Percentiles rank a stretch among this genome's conserved stretches.
phyloP scores from a whole-genome alignment of 2,113 vertebrate species.

The Poeciliopsis retropinna region DNA sequence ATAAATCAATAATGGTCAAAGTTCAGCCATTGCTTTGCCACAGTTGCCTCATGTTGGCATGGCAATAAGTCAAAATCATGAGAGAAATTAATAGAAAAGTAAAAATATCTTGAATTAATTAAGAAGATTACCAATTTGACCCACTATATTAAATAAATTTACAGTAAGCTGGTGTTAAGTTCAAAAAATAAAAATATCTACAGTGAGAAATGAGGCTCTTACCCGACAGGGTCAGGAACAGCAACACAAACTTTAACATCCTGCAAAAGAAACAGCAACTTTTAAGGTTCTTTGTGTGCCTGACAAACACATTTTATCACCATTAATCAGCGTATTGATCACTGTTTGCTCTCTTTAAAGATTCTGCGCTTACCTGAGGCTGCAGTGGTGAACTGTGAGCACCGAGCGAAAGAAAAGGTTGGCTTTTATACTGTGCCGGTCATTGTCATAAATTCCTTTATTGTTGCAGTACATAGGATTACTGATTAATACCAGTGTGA shows the following conservation, averaged over 20 bases:
- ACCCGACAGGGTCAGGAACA: slow-evolving; percentile 68
- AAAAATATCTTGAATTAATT: too few species aligned
- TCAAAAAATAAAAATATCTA: background rate
- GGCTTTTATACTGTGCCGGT: slow-evolving; percentile 14
- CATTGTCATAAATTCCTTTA: slow-evolving; percentile 44
- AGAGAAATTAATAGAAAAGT: background rate
- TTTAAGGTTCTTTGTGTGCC: background rate
- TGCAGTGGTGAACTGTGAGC: slow-evolving; percentile 19
- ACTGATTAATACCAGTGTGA: slow-evolving; percentile 22
- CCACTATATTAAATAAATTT: background rate
- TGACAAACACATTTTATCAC: background rate
- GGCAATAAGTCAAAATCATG: background rate
- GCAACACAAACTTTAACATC: slow-evolving; percentile 59
- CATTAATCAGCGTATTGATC: background rate
- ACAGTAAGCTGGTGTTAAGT: too few species aligned
- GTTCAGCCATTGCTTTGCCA: slow-evolving; percentile 7
- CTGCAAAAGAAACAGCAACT: slow-evolving; percentile 28
- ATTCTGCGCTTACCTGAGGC: slow-evolving; percentile 50
- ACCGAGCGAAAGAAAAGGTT: background rate
- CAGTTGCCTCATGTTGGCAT: slow-evolving; percentile 3
- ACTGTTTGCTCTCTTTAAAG: background rate
- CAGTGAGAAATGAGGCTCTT: slow-evolving; percentile 17
- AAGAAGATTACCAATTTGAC: background rate
- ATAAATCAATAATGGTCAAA: slow-evolving; percentile 43
- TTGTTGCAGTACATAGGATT: slow-evolving; percentile 2